These are phyloP conservation scores for Platysternon megacephalum DNA, from an alignment of 2,113 vertebrate species.

Conservation along the genomic window DNA sequence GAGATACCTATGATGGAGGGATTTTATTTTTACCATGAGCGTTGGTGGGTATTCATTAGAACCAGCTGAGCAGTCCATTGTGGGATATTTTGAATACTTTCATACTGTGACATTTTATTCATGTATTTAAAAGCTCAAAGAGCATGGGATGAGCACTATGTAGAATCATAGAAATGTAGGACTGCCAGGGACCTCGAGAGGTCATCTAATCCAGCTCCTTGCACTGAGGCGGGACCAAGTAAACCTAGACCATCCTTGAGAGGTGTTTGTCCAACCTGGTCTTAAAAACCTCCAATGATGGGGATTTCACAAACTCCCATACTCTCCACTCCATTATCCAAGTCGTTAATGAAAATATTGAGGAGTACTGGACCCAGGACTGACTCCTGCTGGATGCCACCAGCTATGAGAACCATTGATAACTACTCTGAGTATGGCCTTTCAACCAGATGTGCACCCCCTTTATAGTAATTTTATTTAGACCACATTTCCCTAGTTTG, in stretches of 20 bases:
- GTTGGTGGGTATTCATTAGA: slow-evolving; percentile 58
- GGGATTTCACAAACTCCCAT: no score
- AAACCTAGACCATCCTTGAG: neutral
- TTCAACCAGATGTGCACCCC: no score
- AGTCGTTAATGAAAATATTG: no score
- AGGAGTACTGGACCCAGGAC: no score
- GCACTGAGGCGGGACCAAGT: neutral
- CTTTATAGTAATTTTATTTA: no score
- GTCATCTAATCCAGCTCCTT: neutral
- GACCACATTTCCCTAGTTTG: no score
- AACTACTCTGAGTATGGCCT: no score
- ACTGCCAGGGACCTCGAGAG: neutral
- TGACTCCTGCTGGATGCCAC: no score
- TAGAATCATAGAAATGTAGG: neutral
- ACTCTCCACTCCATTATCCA: no score
- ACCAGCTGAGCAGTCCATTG: slow-evolving; percentile 56
- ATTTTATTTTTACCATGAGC: slow-evolving; percentile 60
- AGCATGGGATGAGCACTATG: slow-evolving; percentile 22
- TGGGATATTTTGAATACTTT: slow-evolving; percentile 58
- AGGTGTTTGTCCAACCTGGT: neutral
- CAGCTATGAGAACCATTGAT: no score
- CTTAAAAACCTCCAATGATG: neutral
- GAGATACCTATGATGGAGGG: slow-evolving; percentile 36
- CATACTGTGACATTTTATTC: neutral
- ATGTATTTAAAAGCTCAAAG: slow-evolving; percentile 34